Evolutionary conservation across 1,140 invertebrate species (phyloP), one percentile per base, ranked within the genome.

Genomic region (Apolygus lucorum): DNA sequence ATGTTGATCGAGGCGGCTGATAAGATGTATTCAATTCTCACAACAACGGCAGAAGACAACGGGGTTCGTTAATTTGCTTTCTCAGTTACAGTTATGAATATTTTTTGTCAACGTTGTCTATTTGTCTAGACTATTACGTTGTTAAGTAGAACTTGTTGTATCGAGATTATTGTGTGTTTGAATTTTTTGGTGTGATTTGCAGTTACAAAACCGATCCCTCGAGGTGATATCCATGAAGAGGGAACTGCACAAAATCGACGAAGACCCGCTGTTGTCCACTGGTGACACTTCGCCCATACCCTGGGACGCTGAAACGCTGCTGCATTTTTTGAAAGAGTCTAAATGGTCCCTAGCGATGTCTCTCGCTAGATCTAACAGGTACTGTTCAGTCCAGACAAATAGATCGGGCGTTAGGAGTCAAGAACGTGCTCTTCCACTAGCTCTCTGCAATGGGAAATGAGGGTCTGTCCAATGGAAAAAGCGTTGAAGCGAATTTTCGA

Each of bases 1-100:
- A 78, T 97, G 25, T 81, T 99, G 1, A 86, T 96, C 63, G 95
- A 98, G 80, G 91, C 91, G 21, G 93, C 92, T 73, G 90, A 91
- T 75, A 97, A 97, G 81, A 90, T 98, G 84, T 82, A 95, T 66
- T 78, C 81, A 0, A 81, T 85, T 0, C 78, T 90, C n/a, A 81
- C 82, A 17, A 78, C 78, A 14, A 82, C 83, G 4, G 80, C 84
- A 27, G 80, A 79, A 71, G 82, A 77, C 66, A 78, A 81, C 28
- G 79, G 83, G 70, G 82, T 81, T 74, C 62, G 68, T 73, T n/a
- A n/a, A n/a, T n/a, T n/a, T n/a, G n/a, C n/a, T n/a, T n/a, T n/a
- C n/a, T n/a, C n/a, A n/a, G n/a, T n/a, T n/a, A n/a, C n/a, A n/a
- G n/a, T n/a, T n/a, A n/a, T n/a, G n/a, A n/a, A n/a, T n/a, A n/a